Evolutionary conservation across 2,797 vertebrate genomes (phyloP).

Genomic region (Eremophila alpestris): DNA sequence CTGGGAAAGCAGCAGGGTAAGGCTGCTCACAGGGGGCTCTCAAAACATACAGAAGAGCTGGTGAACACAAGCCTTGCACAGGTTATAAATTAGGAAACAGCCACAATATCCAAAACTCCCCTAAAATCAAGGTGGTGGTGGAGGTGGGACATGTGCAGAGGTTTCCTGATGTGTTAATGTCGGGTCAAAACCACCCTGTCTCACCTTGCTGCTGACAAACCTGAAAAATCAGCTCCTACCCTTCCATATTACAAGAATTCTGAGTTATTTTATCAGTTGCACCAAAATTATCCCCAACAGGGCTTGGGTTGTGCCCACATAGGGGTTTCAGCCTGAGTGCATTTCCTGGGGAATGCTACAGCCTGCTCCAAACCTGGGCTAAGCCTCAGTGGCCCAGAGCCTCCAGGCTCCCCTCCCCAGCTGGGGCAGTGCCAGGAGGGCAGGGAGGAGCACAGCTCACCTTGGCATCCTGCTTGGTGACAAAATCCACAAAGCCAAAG

Average conservation of each 20-base stretch:
- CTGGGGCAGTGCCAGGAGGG: not conserved
- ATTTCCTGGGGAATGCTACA: not conserved
- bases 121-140: not conserved
- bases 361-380: not conserved
- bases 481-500: constrained; percentile 95
- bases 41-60: not conserved
- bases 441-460: constrained; percentile 69
- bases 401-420: not conserved
- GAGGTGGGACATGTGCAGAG: not conserved
- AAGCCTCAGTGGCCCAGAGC: not conserved
- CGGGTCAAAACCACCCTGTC: not conserved
- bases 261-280: not conserved
- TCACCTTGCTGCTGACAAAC: not conserved
- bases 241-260: not conserved
- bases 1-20: not conserved
- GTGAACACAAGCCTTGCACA: accelerated
- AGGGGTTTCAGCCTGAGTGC: not conserved
- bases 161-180: not conserved
- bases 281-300: accelerated
- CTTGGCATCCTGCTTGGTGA: constrained; percentile 98
- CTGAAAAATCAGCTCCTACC: not conserved
- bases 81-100: not conserved
- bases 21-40: not conserved
- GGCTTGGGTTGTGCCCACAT: accelerated
- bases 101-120: not conserved